Evolutionary conservation across 2,888 invertebrate genomes (phyloP), one percentile per base, ranked within the genome.

Genomic region (Thalpophila matura): DNA sequence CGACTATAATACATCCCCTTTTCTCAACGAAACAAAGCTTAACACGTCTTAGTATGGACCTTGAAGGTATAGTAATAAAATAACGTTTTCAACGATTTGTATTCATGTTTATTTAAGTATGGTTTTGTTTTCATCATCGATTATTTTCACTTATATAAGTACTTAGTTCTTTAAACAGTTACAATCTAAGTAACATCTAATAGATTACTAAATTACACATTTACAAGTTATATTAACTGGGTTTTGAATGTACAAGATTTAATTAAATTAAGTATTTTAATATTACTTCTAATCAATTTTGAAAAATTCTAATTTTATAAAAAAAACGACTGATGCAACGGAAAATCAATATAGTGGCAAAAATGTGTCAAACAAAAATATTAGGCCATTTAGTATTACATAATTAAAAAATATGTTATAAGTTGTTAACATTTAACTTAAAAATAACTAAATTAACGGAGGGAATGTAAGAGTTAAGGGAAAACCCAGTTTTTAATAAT

Each of bases 171-270:
- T 90, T 90, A 90, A 89, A 92, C 88, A 85, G 88, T 91, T 93
- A 92, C 90, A 89, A 86, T 92, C 92, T 93, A 93, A 88, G 90
- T 94, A 94, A 93, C 92, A 91, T 92, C 92, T 94, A 94, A 91
- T 88, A 91, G 87, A 91, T 91, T 92, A 92, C 92, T 86, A 88
- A 88, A 91, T 91, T 94, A 94, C 89, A 92, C 93, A 93, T 93
- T 92, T 93, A 94, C 92, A 93, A 89, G 82, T 80, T 82, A 83
- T 56, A 73, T 76, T 86, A 90, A 92, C 92, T 92, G 93, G 92
- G 91, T 88, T 82, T 81, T 59, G 40, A 65, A 75, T 80, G 54
- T 73, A 70, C 67, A 73, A 66, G 29, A 74, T 63, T 50, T 14
- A 53, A 59, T 58, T 40, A 65, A 57, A 57, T 40, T 1, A 49